phyloP scores from a whole-genome alignment of 2,888 invertebrate species.

The Baccha elongata region DNA sequence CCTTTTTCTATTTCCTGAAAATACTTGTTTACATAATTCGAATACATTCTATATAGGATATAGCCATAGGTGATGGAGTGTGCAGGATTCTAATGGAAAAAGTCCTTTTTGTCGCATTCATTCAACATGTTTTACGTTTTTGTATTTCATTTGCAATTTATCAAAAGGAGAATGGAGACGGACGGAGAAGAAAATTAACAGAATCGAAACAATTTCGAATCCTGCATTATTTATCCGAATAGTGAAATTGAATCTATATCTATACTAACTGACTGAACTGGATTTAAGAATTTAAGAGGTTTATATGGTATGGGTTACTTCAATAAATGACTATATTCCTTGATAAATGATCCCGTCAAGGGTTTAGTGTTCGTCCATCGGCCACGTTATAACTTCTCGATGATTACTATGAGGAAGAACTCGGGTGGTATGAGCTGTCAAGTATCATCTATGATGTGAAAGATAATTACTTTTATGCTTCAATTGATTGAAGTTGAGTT shows the following conservation, averaged over 20 bases:
- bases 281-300: constrained; percentile 7
- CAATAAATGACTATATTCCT: constrained; percentile 63
- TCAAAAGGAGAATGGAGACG: constrained; percentile 7
- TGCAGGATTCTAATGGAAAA: neutral
- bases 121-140: constrained; percentile 60
- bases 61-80: too few species aligned
- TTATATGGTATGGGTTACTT: constrained; percentile 11
- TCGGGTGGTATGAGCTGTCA: neutral
- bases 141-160: constrained; percentile 60
- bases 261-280: constrained; percentile 39
- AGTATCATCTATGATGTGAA: constrained; percentile 25
- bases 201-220: constrained; percentile 9
- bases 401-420: neutral
- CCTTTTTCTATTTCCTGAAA: neutral
- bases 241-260: constrained; percentile 56
- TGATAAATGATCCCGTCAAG: constrained; percentile 58
- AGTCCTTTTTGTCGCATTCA: constrained; percentile 28
- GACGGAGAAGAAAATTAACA: neutral
- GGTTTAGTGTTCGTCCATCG: constrained; percentile 20
- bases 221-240: constrained; percentile 54
- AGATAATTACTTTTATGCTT: constrained; percentile 73
- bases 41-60: neutral
- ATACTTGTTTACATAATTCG: neutral
- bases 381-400: neutral
- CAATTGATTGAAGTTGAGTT: constrained; percentile 68